phyloP scores from a whole-genome alignment of 2,888 invertebrate genomes.

The Iselma pallidipennis region DNA sequence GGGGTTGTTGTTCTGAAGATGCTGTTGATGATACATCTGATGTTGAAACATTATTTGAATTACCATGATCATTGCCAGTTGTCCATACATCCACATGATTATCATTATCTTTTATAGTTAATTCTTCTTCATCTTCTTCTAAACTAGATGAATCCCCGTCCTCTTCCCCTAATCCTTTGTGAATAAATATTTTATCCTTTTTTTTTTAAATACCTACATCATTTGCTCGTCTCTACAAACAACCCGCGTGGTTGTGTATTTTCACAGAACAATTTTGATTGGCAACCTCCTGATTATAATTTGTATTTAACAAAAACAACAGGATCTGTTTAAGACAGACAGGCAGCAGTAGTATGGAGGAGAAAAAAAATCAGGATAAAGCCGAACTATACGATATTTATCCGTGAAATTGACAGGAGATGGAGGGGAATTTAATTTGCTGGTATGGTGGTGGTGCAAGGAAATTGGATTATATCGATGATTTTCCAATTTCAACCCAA shows the following conservation, averaged over 20 bases:
- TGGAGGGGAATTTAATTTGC: neutral
- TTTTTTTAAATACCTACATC: too few relatives aligned
- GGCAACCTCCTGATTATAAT: too few relatives aligned
- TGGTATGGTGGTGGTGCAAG: neutral
- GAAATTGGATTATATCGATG: conserved; percentile 1
- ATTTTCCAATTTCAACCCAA: neutral
- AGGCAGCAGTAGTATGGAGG: neutral
- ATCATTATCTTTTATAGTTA: conserved; percentile 62
- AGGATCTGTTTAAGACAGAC: neutral
- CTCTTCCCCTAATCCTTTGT: conserved; percentile 46
- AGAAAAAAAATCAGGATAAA: neutral
- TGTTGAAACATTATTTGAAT: conserved; percentile 52
- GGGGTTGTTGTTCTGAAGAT: conserved; percentile 46
- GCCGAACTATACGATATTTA: neutral
- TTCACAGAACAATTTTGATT: conserved; percentile 13
- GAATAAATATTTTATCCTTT: too few relatives aligned
- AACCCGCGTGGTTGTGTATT: too few relatives aligned
- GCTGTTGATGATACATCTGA: conserved; percentile 53
- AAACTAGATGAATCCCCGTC: conserved; percentile 62
- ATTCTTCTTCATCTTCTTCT: conserved; percentile 58
- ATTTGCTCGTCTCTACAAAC: too few relatives aligned
- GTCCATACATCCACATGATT: conserved; percentile 55
- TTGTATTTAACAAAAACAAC: too few relatives aligned
- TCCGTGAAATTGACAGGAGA: neutral
- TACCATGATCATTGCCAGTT: conserved; percentile 39